Base-by-base conservation (phyloP, 37 sponge, comb jelly and placozoan genomes). In the Geodia barretti region DNA sequence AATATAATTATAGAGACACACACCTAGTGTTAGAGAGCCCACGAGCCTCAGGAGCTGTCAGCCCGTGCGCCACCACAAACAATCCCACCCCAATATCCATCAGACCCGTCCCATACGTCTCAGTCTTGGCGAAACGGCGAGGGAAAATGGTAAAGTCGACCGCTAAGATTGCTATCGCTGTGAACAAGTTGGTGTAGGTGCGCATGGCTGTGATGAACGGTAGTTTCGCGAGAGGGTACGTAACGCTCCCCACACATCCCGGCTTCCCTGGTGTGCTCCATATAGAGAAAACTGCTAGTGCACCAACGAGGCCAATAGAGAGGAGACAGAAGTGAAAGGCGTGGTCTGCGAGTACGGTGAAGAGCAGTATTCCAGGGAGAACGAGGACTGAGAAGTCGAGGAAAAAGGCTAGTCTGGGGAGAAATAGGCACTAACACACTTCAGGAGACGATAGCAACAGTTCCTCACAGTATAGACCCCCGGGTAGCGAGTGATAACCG, bases 41-140 rank as follows among this genome's bases (percentile, higher is more conserved):
- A 79, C 92, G 41, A 1, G 92, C 90, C 70, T 97, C 95, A 21
- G 83, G 82, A 26, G 95, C 63, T 3, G 96, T 93, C 39, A 90
- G 30, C 47, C 93, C 99, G 77, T 94, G 90, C 0, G 93, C 78
- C 38, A 92, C 41, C 36, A 99, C 59, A 61, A 92, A 99, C 17
- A 77, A 35, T 0, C 99, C 99, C 35, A 99, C 97, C 1, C 99
- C 99, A 14, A 85, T 60, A 78, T 99, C 99, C 99, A 99, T 99
- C 30, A 99, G 77, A 23, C 97, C 94, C 64, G 73, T 73, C 14
- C 99, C 99, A 64, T 82, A 94, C 7, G 91, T 92, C 61, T 96
- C 95, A 40, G 89, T 73, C 69, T 99, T 99, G 33, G 93, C 97
- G 33, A 95, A 83, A 28, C 91, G 66, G 30, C 91, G 81, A 43